A percentile compares a stretch with the other conserved stretches of the same genome.
Conservation (phyloP, 2,888 invertebrate species). For the Nesidiocoris tenuis region DNA sequence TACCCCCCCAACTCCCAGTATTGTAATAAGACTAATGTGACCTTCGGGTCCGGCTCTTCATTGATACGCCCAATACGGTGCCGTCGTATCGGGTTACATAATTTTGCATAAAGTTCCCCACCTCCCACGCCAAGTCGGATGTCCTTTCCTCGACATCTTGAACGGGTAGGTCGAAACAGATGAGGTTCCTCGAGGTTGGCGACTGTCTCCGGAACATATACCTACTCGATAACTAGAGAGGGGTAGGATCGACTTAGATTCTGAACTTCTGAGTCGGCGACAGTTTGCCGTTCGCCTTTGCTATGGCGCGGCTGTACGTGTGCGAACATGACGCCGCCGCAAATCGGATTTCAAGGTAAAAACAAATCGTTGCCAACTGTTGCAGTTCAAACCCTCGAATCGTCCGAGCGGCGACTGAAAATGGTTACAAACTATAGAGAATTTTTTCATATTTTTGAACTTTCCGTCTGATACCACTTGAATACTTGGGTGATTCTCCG, state of each 20-base stretch:
- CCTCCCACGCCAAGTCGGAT: neutral
- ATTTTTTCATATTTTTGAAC: no score
- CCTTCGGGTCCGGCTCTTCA: neutral
- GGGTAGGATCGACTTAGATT: neutral
- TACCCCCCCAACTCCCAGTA: no score
- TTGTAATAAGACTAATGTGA: neutral
- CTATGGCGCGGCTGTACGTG: constrained; percentile 14
- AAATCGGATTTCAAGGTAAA: constrained; percentile 36
- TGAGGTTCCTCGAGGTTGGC: neutral
- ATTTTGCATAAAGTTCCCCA: constrained; percentile 42
- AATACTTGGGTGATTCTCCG: no score
- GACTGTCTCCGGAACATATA: no score
- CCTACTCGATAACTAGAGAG: neutral
- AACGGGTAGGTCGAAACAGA: neutral
- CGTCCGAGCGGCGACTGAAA: neutral
- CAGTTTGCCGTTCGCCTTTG: neutral
- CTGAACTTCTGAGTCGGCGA: neutral
- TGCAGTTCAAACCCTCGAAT: neutral
- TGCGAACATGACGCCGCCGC: constrained; percentile 30
- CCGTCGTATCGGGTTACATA: constrained; percentile 23
- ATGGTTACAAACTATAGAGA: no score
- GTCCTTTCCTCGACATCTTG: neutral
- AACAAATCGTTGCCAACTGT: no score
- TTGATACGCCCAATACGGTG: neutral
- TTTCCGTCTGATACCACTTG: no score